phyloP scores from a whole-genome alignment of 1,140 invertebrate genomes.

The Halictus rubicundus region DNA sequence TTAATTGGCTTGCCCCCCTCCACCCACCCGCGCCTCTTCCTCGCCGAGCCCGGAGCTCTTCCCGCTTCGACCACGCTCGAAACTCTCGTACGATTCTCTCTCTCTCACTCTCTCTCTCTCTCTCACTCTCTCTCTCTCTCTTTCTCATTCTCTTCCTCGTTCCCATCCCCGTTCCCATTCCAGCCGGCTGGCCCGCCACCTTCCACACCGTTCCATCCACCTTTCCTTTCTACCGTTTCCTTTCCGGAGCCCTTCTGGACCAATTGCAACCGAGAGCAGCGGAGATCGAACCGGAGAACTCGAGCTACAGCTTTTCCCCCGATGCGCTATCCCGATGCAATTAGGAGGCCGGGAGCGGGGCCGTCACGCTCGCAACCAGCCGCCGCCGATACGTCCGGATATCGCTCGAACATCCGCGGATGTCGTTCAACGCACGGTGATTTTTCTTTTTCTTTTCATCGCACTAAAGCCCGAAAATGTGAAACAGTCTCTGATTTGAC shows the following conservation, averaged over 20 bases:
- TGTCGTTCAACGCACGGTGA: neutral
- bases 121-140: constrained; percentile 28
- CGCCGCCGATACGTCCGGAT: constrained; percentile 42
- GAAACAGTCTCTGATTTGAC: no score
- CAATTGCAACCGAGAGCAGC: constrained; percentile 58
- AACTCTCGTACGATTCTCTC: constrained; percentile 42
- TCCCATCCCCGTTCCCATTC: neutral
- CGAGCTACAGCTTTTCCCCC: constrained; percentile 52
- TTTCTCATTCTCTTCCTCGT: constrained; percentile 10
- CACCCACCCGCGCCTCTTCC: neutral
- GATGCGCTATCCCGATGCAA: constrained; percentile 68
- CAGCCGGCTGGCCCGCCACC: no score
- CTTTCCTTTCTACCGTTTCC: constrained; percentile 41
- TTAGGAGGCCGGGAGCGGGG: constrained; percentile 62
- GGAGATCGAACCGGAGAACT: constrained; percentile 55
- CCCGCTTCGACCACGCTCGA: constrained; percentile 54
- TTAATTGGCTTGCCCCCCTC: constrained; percentile 69
- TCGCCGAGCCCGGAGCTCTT: neutral
- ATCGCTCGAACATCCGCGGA: constrained; percentile 55
- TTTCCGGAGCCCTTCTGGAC: constrained; percentile 35
- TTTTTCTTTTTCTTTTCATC: no score
- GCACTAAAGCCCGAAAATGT: no score
- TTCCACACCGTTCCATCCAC: constrained; percentile 1
- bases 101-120: constrained; percentile 25
- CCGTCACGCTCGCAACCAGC: constrained; percentile 56